Base-by-base conservation (phyloP, 2,888 invertebrate species). In the Cantharis lateralis region DNA sequence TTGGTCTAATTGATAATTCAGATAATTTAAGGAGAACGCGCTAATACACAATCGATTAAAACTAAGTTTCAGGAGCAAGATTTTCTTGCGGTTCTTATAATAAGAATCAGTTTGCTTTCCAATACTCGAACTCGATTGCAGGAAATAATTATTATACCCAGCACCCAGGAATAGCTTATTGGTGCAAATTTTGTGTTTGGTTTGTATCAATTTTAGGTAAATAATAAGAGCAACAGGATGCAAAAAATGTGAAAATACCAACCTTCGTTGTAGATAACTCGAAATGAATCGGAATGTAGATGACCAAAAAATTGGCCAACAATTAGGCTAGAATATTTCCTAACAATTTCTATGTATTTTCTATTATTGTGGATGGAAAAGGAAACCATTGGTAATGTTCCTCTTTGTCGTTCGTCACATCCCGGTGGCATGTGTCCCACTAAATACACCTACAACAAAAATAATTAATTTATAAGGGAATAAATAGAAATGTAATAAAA, bases 271-370 rank as follows among this genome's bases (percentile, higher is more conserved):
- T 96, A 95, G 84, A 96, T 93, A 79, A 96, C 92, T 63, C 97
- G 91, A 88, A 97, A 97, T 0, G 96, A 95, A 87, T 97, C 97
- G 70, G 96, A 96, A 88, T 97, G 97, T 80, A 96, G 91, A 86
- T 97, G 97, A 5, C 97, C 97, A 85, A 96, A 97, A 90, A 97
- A 96, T 89, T 97, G 97, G 18, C 96, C 96, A 26, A 94, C 93
- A 82, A 97, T 97, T 83, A 96, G 94, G 84, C 93, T 91, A 32
- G 95, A 92, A 86, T 94, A 93, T 79, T 92, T 92, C 15, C 94
- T 91, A n/a, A 97, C 92, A 78, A 93, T 89, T 77, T 93, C 91
- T 75, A 97, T 88, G 86, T 96, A 96, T 80, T 91, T 91, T 61
- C 91, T 91, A 88, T 96, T 97, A 86, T 95, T 95, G 81, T 92